phyloP scores from a whole-genome alignment of 37 sponge, comb jelly and placozoan species.

The Hexactinellida sp. region DNA sequence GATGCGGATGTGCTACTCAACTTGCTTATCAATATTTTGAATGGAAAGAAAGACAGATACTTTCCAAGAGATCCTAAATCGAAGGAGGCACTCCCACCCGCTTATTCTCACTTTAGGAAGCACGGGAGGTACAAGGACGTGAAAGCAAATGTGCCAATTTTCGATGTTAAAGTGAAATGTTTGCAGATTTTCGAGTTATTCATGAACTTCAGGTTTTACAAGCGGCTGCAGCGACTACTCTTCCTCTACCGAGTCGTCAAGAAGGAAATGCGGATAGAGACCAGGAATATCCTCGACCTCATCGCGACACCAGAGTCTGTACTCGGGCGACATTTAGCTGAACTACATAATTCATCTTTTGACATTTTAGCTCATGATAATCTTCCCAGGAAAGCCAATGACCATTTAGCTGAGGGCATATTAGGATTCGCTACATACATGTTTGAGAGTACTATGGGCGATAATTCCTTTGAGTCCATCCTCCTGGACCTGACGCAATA shows the following conservation, averaged over 20 bases:
- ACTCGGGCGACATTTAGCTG: background rate
- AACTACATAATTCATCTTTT: slow-evolving; percentile 5
- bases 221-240: slow-evolving; percentile 22
- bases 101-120: background rate
- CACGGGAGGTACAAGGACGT: slow-evolving; percentile 20
- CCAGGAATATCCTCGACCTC: background rate
- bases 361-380: background rate
- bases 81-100: background rate
- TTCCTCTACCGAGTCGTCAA: background rate
- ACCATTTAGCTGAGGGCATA: background rate
- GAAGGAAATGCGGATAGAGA: background rate
- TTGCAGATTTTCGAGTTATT: slow-evolving; percentile 36
- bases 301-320: background rate
- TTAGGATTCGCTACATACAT: background rate
- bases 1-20: slow-evolving; percentile 43
- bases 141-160: slow-evolving; percentile 30
- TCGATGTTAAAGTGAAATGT: slow-evolving; percentile 33
- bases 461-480: background rate
- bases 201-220: slow-evolving; percentile 36
- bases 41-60: slow-evolving; percentile 52
- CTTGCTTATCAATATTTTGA: slow-evolving; percentile 40
- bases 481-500: slow-evolving; percentile 20
- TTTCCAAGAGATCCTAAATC: slow-evolving; percentile 22
- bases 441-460: background rate
- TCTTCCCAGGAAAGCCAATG: background rate